These are phyloP conservation scores for Choreutis nemorana DNA, from an alignment of 2,888 invertebrate species.

Conservation along the genomic window DNA sequence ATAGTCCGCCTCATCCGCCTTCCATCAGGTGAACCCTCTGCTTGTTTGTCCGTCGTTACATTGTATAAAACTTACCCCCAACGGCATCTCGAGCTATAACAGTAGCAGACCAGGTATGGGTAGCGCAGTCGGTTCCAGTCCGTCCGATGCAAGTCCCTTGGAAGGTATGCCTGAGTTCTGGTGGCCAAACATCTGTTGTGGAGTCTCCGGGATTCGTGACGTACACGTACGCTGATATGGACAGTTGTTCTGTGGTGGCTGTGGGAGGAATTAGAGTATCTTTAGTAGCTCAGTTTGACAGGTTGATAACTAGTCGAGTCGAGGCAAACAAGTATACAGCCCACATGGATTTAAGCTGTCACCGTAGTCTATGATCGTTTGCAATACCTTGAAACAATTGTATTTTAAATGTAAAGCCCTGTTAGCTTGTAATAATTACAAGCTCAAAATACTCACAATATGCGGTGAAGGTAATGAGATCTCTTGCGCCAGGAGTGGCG, in stretches of 20 bases:
- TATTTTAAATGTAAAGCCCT: no score
- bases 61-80: slow-evolving; percentile 67
- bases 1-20: no score
- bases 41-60: no score
- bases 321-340: background rate
- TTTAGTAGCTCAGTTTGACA: no score
- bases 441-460: slow-evolving; percentile 35
- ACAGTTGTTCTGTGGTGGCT: slow-evolving; percentile 25
- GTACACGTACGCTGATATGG: slow-evolving; percentile 46
- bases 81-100: slow-evolving; percentile 71
- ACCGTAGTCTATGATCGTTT: background rate
- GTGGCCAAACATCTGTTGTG: slow-evolving; percentile 56
- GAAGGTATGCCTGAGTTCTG: slow-evolving; percentile 69
- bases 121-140: slow-evolving; percentile 65
- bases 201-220: slow-evolving; percentile 27
- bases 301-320: slow-evolving; percentile 19
- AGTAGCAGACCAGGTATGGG: slow-evolving; percentile 75
- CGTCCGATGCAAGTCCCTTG: slow-evolving; percentile 70
- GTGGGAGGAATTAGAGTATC: no score
- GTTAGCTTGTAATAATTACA: no score
- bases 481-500: slow-evolving; percentile 61
- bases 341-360: background rate
- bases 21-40: no score
- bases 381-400: no score
- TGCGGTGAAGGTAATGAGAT: slow-evolving; percentile 71